These are phyloP conservation scores for Variabilichromis moorii DNA, from an alignment of 2,113 vertebrate species.

Conservation along the genomic window DNA sequence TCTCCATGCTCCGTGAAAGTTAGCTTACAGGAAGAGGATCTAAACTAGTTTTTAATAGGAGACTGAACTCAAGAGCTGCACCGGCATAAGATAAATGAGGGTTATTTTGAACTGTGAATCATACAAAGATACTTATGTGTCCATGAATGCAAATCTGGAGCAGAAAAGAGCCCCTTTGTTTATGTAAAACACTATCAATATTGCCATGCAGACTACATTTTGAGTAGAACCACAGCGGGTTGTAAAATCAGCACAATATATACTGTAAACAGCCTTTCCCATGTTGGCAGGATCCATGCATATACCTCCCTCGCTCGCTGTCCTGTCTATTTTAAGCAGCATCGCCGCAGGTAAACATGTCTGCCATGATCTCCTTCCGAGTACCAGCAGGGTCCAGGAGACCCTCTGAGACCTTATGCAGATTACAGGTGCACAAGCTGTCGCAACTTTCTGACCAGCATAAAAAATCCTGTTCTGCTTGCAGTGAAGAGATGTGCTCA, in stretches of 20 bases:
- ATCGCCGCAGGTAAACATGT: not conserved
- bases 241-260: not conserved
- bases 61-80: accelerated
- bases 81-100: not conserved
- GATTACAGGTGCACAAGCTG: not conserved
- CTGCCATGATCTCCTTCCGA: not conserved
- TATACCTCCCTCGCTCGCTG: not conserved
- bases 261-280: not conserved
- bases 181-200: not conserved
- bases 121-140: not conserved
- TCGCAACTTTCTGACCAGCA: not conserved
- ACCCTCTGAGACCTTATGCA: not conserved
- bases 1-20: accelerated
- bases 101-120: not conserved
- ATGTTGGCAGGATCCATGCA: not conserved
- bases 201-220: not conserved
- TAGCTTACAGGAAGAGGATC: not conserved
- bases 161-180: accelerated
- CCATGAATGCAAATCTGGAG: not conserved
- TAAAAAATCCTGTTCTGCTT: not conserved
- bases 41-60: not conserved
- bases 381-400: not conserved
- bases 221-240: not conserved
- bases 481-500: not conserved
- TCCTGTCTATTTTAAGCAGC: not conserved